Conservation (phyloP, 2,113 vertebrate genomes). For the Tauraco erythrolophus region DNA sequence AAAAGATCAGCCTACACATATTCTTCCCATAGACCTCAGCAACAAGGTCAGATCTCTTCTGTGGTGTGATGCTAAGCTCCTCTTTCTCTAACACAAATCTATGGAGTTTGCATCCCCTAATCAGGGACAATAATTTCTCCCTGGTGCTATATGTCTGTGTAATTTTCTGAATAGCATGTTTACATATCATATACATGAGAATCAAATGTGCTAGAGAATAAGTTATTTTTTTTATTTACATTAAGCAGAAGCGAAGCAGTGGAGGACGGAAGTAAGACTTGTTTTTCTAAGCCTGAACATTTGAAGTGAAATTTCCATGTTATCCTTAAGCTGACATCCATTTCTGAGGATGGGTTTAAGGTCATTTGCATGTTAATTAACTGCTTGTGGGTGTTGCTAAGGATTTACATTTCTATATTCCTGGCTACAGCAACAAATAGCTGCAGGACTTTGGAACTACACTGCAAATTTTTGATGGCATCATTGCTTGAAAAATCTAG, state of each 20-base stretch:
- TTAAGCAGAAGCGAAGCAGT: background rate
- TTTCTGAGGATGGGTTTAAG: background rate
- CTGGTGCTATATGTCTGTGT: background rate
- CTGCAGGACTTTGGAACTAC: background rate
- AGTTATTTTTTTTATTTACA: background rate
- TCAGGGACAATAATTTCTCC: background rate
- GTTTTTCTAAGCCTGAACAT: background rate
- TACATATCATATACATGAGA: fast-evolving
- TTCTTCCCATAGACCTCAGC: background rate
- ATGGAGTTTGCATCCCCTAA: background rate
- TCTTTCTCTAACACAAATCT: background rate
- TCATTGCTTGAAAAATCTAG: background rate
- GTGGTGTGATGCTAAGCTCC: background rate
- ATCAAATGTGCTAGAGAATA: background rate
- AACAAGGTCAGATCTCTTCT: background rate
- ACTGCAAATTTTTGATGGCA: background rate
- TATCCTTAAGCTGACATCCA: background rate
- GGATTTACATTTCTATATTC: background rate
- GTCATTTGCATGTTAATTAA: background rate
- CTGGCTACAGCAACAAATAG: background rate
- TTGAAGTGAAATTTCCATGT: background rate
- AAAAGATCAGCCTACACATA: background rate
- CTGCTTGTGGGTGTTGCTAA: background rate
- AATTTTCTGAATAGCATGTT: background rate
- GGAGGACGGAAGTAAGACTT: background rate